Percentiles rank a stretch among this genome's conserved stretches.
phyloP scores from a whole-genome alignment of 92 coral and sea anemone genomes.

The Virgularia gustaviana region DNA sequence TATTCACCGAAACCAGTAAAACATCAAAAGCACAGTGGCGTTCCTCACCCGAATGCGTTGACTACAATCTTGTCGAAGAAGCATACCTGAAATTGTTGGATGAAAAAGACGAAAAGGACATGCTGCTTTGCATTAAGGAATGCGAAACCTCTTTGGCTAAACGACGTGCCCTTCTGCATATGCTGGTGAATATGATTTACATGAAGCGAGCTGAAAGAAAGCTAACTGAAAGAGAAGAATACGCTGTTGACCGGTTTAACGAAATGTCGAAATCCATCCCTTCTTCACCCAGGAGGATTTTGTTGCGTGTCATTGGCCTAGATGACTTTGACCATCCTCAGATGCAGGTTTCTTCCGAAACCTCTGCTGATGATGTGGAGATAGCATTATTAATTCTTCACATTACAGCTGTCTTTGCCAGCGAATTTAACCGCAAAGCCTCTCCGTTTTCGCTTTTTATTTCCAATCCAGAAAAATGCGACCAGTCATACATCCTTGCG shows the following conservation, averaged over 20 bases:
- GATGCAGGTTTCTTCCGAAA: constrained; percentile 57
- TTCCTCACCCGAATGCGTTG: too few relatives aligned
- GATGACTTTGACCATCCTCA: constrained; percentile 49
- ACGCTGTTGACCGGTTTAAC: constrained; percentile 41
- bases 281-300: constrained; percentile 45
- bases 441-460: constrained; percentile 5
- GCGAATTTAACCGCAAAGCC: neutral
- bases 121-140: too few relatives aligned
- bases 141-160: constrained; percentile 47
- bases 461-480: constrained; percentile 1
- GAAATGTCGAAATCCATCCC: constrained; percentile 18
- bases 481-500: neutral
- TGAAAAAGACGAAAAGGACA: too few relatives aligned
- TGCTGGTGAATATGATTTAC: constrained; percentile 53
- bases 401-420: constrained; percentile 51
- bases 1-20: constrained; percentile 55
- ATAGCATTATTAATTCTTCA: constrained; percentile 61
- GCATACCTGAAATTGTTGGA: too few relatives aligned
- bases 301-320: constrained; percentile 44
- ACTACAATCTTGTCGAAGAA: too few relatives aligned
- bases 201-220: constrained; percentile 57
- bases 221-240: constrained; percentile 63
- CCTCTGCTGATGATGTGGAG: constrained; percentile 55
- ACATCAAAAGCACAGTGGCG: too few relatives aligned
- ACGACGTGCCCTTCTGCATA: constrained; percentile 53